A percentile compares a stretch with the other conserved stretches of the same genome.
Conservation (phyloP, 2,113 vertebrate species). For the Gambusia holbrooki region DNA sequence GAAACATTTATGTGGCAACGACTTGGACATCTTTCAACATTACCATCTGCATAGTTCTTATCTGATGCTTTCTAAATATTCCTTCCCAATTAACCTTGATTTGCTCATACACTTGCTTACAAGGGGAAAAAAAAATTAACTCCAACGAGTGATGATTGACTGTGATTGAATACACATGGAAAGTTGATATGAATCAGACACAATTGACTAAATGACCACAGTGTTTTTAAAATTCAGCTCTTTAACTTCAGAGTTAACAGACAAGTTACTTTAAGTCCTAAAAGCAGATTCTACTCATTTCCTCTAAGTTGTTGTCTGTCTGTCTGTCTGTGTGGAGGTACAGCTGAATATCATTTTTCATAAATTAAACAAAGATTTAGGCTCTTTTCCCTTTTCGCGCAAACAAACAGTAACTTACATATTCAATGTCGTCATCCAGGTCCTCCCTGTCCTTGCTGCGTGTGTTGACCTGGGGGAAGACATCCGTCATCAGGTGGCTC, state of each 20-base stretch:
- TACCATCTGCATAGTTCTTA: constrained; percentile 57
- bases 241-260: constrained; percentile 36
- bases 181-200: constrained; percentile 44
- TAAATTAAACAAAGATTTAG: neutral
- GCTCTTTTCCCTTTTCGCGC: neutral
- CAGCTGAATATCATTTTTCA: neutral
- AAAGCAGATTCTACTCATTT: constrained; percentile 14
- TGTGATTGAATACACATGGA: constrained; percentile 39
- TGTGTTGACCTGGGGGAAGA: constrained; percentile 93
- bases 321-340: constrained; percentile 14
- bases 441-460: constrained; percentile 84
- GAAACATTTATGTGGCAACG: constrained; percentile 56
- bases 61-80: constrained; percentile 61
- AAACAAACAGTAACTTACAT: constrained; percentile 81
- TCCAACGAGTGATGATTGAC: constrained; percentile 57
- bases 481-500: constrained; percentile 82
- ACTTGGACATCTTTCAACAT: constrained; percentile 51
- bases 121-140: constrained; percentile 43
- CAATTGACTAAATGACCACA: constrained; percentile 40
- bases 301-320: neutral
- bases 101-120: constrained; percentile 68
- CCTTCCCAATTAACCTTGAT: constrained; percentile 73
- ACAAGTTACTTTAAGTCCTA: constrained; percentile 9
- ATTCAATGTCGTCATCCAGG: constrained; percentile 94
- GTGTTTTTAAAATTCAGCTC: constrained; percentile 29